These are phyloP conservation scores for Calyptommatus sinebrachiatus DNA, from an alignment of 2,113 vertebrate genomes.

Conservation along the genomic window DNA sequence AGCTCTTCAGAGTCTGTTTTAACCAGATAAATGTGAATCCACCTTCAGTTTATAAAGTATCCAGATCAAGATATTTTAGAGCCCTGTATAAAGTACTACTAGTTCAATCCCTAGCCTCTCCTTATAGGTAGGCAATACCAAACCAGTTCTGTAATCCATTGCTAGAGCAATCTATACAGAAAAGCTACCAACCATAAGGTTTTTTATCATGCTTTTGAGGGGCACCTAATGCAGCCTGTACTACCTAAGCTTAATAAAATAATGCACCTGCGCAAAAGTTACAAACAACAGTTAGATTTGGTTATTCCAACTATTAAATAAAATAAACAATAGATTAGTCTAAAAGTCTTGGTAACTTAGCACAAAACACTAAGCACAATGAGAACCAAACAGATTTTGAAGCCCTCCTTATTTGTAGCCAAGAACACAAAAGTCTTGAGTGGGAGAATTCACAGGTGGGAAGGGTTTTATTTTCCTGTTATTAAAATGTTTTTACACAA, in stretches of 20 bases:
- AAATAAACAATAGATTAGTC: neutral
- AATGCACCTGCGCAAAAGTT: too few species aligned
- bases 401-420: neutral
- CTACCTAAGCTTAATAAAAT: neutral
- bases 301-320: too few species aligned
- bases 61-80: neutral
- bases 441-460: too few species aligned
- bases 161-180: too few species aligned
- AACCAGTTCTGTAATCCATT: too few species aligned
- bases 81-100: neutral
- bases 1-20: too few species aligned
- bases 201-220: neutral
- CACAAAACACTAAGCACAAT: neutral
- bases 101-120: neutral
- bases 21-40: too few species aligned
- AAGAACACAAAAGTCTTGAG: neutral
- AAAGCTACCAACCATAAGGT: neutral
- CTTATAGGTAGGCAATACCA: neutral
- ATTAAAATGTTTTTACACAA: too few species aligned
- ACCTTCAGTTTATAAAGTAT: neutral
- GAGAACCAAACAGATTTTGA: neutral
- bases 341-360: neutral
- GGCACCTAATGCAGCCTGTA: neutral
- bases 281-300: too few species aligned
- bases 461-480: too few species aligned